Evolutionary conservation across 2,797 vertebrate genomes (phyloP).

Genomic region (Lagorchestes hirsutus): DNA sequence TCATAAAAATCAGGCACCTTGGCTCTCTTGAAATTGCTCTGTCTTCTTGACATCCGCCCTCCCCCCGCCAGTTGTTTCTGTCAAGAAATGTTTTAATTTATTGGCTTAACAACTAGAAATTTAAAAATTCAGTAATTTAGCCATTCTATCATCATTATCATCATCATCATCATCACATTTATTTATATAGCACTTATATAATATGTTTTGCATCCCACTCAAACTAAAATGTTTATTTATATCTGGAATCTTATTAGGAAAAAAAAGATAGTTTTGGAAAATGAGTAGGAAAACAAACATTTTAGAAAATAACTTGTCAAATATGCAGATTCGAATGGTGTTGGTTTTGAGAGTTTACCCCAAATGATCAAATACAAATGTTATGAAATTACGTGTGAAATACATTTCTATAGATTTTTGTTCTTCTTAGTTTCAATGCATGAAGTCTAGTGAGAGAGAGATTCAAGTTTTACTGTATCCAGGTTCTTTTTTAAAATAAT

Average conservation of each 20-base stretch:
- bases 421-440: background rate
- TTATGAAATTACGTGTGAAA: background rate
- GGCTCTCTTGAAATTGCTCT: background rate
- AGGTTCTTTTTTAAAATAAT: background rate
- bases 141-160: background rate
- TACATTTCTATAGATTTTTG: background rate
- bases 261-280: background rate
- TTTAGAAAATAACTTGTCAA: background rate
- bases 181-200: background rate
- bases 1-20: background rate
- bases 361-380: background rate
- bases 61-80: background rate
- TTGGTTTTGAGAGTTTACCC: background rate
- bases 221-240: background rate
- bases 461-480: background rate
- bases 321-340: background rate
- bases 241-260: background rate
- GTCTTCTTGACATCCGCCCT: background rate
- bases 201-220: background rate
- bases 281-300: background rate
- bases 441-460: constrained; percentile 19
- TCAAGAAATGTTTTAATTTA: background rate
- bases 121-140: background rate
- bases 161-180: background rate
- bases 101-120: background rate